Conservation (phyloP, 2,888 invertebrate genomes). For the Epinotia demarniana region DNA sequence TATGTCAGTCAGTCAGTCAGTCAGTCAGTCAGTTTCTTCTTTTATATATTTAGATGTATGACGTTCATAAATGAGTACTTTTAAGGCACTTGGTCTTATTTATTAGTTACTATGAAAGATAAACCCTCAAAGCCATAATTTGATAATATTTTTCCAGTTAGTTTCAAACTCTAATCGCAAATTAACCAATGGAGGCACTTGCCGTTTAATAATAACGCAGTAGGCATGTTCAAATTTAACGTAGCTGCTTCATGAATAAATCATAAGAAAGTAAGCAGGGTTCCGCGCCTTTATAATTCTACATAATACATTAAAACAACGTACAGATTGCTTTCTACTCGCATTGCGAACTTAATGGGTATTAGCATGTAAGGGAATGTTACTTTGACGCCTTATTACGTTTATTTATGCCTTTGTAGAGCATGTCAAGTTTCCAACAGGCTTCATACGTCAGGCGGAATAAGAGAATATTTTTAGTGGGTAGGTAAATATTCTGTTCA, state of each 20-base stretch:
- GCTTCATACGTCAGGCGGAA: slow-evolving; percentile 23
- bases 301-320: slow-evolving; percentile 84
- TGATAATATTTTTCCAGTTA: background rate
- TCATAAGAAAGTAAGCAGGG: slow-evolving; percentile 80
- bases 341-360: slow-evolving; percentile 80
- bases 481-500: background rate
- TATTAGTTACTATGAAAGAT: background rate
- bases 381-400: slow-evolving; percentile 34
- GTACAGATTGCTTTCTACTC: slow-evolving; percentile 82
- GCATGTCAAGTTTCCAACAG: slow-evolving; percentile 20
- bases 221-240: slow-evolving; percentile 81
- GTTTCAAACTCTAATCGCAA: slow-evolving; percentile 32
- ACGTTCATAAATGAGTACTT: background rate
- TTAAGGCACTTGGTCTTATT: background rate
- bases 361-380: slow-evolving; percentile 65
- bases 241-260: slow-evolving; percentile 81
- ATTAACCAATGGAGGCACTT: slow-evolving; percentile 64
- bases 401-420: slow-evolving; percentile 30
- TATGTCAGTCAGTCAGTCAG: too few species aligned
- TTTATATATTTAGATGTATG: too few species aligned
- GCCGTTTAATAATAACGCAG: slow-evolving; percentile 70
- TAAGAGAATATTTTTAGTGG: background rate
- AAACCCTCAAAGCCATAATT: background rate
- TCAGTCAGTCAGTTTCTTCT: too few species aligned
- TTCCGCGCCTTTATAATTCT: slow-evolving; percentile 82